These are phyloP conservation scores for Frankliniella fusca DNA, from an alignment of 2,888 invertebrate genomes.

Conservation along the genomic window DNA sequence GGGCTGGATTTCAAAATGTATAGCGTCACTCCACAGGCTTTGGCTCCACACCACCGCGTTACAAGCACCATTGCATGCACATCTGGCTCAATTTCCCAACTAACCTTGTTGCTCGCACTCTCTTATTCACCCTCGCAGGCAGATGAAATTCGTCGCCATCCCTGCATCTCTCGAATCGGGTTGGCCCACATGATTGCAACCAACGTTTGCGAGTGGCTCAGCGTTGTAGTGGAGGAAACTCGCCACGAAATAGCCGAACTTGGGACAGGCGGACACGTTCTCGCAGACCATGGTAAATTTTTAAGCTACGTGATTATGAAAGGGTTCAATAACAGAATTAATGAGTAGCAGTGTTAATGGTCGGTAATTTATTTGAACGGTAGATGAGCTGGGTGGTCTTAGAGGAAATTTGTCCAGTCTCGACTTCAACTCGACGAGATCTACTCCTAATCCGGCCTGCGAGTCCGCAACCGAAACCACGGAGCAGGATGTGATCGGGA, in stretches of 20 bases:
- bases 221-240: constrained; percentile 80
- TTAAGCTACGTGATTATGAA: background rate
- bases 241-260: constrained; percentile 69
- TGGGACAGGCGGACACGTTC: background rate
- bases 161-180: constrained; percentile 76
- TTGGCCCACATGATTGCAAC: constrained; percentile 92
- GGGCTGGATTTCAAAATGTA: too few species aligned
- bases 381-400: background rate
- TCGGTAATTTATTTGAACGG: background rate
- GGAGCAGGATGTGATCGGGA: constrained; percentile 59
- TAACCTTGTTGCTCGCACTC: too few species aligned
- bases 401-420: background rate
- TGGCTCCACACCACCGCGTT: too few species aligned
- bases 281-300: background rate
- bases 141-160: constrained; percentile 47
- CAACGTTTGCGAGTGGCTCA: constrained; percentile 87
- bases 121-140: background rate
- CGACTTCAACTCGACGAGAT: background rate
- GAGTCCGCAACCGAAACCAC: background rate
- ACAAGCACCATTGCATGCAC: too few species aligned
- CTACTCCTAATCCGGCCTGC: background rate
- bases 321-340: too few species aligned
- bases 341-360: too few species aligned
- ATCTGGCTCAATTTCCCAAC: too few species aligned
- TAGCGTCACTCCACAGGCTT: too few species aligned